Conservation (phyloP, 2,888 invertebrate genomes). For the Drosophila vallismaia region DNA sequence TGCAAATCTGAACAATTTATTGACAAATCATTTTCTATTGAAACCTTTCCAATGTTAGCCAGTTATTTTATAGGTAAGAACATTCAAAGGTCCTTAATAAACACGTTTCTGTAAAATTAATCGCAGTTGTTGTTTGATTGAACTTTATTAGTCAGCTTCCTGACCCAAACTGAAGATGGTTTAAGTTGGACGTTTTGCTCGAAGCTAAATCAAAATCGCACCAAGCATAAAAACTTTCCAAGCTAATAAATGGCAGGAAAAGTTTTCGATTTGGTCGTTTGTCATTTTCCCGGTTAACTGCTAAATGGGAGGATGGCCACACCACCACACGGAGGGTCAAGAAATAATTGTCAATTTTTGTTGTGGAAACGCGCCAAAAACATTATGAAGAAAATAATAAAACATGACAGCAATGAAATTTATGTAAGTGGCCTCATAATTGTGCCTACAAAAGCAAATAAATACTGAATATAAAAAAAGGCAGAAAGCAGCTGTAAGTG, state of each 20-base stretch:
- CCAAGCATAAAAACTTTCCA: constrained; percentile 62
- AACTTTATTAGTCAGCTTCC: constrained; percentile 13
- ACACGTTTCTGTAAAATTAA: background rate
- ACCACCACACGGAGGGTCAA: constrained; percentile 38
- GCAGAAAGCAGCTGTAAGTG: constrained; percentile 70
- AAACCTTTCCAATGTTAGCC: no score
- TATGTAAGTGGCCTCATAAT: constrained; percentile 77
- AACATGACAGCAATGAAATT: constrained; percentile 69
- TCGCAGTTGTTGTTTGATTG: background rate
- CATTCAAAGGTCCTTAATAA: background rate
- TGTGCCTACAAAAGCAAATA: constrained; percentile 49
- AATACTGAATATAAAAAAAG: constrained; percentile 39
- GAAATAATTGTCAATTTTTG: constrained; percentile 72
- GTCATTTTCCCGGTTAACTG: constrained; percentile 56
- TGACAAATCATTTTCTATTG: background rate
- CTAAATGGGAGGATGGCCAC: background rate
- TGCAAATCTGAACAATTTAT: background rate
- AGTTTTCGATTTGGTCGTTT: constrained; percentile 66
- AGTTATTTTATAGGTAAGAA: no score
- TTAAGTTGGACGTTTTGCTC: constrained; percentile 33
- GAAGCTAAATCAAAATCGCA: constrained; percentile 71
- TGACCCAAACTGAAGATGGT: constrained; percentile 2
- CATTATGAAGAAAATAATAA: constrained; percentile 39
- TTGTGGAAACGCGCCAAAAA: constrained; percentile 37
- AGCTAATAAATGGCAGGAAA: constrained; percentile 72